These are phyloP conservation scores for Rhynchonycteris naso DNA, from an alignment of 2,797 vertebrate species.

Conservation along the genomic window DNA sequence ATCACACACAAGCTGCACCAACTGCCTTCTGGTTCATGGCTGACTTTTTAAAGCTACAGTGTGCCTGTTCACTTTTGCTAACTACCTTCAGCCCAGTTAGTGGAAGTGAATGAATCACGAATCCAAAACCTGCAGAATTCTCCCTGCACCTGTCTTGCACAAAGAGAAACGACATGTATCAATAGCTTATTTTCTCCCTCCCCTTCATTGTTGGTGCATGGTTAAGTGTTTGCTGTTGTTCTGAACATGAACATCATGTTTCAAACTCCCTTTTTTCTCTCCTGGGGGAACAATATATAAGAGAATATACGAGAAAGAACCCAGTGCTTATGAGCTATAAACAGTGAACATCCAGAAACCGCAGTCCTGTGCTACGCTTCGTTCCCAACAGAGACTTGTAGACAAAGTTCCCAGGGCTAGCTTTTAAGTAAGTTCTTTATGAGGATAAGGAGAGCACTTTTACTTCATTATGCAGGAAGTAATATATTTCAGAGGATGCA, in stretches of 20 bases:
- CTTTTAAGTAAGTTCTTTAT: constrained; percentile 65
- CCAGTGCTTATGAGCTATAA: neutral
- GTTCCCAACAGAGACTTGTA: constrained; percentile 7
- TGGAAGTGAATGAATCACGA: constrained; percentile 23
- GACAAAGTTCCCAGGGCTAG: constrained; percentile 52
- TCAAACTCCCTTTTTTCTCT: constrained; percentile 21
- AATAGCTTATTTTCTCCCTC: neutral
- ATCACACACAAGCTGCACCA: constrained; percentile 81
- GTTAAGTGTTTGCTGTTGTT: neutral
- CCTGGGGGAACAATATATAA: neutral
- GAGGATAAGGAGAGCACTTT: constrained; percentile 49
- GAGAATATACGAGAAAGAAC: neutral
- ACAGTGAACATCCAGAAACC: neutral
- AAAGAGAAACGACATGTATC: constrained; percentile 6
- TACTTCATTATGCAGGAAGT: constrained; percentile 43
- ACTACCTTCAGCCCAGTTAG: constrained; percentile 62
- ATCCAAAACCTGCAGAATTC: neutral
- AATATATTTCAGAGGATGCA: constrained; percentile 44
- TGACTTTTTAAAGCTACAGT: constrained; percentile 87
- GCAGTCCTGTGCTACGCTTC: neutral
- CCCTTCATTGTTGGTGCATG: neutral
- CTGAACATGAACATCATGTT: neutral
- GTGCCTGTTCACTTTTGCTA: constrained; percentile 66
- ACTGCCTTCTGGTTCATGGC: constrained; percentile 85
- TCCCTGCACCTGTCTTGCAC: constrained; percentile 30